Evolutionary conservation across 30 jellyfish, hydroid and myxozoan genomes (phyloP), one percentile per base, ranked within the genome.

Genomic region (Pseudorhiza aurosa): DNA sequence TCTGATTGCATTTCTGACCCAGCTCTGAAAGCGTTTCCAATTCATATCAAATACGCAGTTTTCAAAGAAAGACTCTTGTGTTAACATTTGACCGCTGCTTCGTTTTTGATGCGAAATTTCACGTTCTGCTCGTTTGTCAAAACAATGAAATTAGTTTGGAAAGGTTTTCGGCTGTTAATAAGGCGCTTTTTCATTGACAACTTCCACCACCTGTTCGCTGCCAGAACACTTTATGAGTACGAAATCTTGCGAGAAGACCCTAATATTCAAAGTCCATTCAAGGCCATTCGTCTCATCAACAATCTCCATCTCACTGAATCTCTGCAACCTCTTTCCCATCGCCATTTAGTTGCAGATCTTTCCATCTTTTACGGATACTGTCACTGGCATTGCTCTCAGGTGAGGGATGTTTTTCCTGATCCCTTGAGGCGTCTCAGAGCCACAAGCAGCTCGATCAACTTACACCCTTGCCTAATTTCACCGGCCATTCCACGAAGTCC

Each of bases 351-450:
- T 9, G 44, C 71, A 22, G 71, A 9, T 57, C 71, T 57, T 6
- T 25, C 71, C n/a, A 57, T 57, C 25, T 57, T 57, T 28, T 57
- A 46, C 19, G 21, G 71, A 17, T 57, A 2, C 4, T 28, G 9
- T 28, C 71, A 57, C 39, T 35, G 71, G 14, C 36, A 57, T 57
- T 57, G 71, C 71, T 57, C 71, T 4, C 71, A 9, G 71, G 71
- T 57, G 8, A 57, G 26, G 40, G 26, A 21, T 28, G 26, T 57
- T 25, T 17, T 57, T 28, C 71, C 71, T 25, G 71, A 28, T 57
- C 71, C 71, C 36, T 10, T 57, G 71, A 46, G 19, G 60, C 60
- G 19, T 46, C 27, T 46, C 19, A 24, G 60, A 46, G 5, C 60
- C 60, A 46, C 12, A 3, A 46, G 60, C 15, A 46, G 60, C 60